Evolutionary conservation across 2,888 invertebrate genomes (phyloP).

Genomic region (Polymixis lichenea): DNA sequence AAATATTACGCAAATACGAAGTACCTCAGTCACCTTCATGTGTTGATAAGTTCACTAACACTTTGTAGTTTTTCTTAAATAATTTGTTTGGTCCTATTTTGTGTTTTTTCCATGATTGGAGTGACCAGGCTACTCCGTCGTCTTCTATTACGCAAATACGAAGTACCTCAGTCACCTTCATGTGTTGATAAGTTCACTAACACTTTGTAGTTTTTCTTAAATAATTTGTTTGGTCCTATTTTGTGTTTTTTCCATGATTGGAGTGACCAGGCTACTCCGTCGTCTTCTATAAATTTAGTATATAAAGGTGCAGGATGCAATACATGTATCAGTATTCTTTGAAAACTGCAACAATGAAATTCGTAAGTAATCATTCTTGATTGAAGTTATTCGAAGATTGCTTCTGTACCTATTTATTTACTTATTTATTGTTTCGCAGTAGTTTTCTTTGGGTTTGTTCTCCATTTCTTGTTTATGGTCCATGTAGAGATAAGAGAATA

Average conservation of each 20-base stretch:
- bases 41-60: neutral
- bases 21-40: too few relatives aligned
- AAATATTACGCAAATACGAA: neutral
- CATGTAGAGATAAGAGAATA: neutral
- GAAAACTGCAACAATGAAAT: constrained; percentile 34
- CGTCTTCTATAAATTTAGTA: constrained; percentile 9
- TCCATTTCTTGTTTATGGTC: neutral
- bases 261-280: neutral
- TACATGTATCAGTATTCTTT: constrained; percentile 6
- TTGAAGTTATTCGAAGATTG: neutral
- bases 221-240: neutral
- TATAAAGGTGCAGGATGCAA: constrained; percentile 21
- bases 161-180: too few relatives aligned
- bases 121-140: neutral
- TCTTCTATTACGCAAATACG: too few relatives aligned
- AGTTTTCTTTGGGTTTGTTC: neutral
- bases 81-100: neutral
- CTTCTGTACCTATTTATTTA: neutral
- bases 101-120: neutral
- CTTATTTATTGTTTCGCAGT: neutral
- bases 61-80: neutral
- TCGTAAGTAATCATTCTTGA: constrained; percentile 26
- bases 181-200: neutral
- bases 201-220: neutral
- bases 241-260: neutral